Evolutionary conservation across 2,888 invertebrate genomes (phyloP).

Genomic region (Lysandra bellargus): DNA sequence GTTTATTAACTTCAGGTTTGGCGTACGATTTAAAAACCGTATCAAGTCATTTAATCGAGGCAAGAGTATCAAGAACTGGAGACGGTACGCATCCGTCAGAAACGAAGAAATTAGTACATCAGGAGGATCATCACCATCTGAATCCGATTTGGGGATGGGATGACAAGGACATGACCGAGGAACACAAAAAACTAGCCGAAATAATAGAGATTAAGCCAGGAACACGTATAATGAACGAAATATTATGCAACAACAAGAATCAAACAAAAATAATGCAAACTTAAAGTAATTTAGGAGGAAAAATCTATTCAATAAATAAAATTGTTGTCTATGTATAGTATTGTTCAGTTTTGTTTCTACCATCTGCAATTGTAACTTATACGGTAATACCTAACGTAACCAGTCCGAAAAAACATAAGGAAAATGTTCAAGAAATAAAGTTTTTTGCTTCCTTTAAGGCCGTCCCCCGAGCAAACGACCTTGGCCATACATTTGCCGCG

Average conservation of each 20-base stretch:
- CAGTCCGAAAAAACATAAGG: too few relatives aligned
- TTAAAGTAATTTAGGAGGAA: background rate
- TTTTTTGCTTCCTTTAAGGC: too few relatives aligned
- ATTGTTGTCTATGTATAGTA: background rate
- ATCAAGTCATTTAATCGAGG: slow-evolving; percentile 84
- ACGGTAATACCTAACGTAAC: too few relatives aligned
- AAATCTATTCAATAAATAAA: background rate
- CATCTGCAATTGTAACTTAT: too few relatives aligned
- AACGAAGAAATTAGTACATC: slow-evolving; percentile 38
- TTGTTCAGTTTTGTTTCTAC: background rate
- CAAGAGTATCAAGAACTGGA: slow-evolving; percentile 86
- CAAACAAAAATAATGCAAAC: background rate
- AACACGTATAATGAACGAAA: background rate
- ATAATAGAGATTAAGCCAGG: slow-evolving; percentile 46
- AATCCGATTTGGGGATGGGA: slow-evolving; percentile 91
- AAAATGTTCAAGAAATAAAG: too few relatives aligned
- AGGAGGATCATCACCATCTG: slow-evolving; percentile 65
- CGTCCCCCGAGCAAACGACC: too few relatives aligned
- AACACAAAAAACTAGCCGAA: slow-evolving; percentile 81
- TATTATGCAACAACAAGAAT: background rate
- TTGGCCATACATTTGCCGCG: too few relatives aligned
- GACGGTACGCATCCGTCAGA: slow-evolving; percentile 82
- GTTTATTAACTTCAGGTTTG: slow-evolving; percentile 79
- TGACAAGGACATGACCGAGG: slow-evolving; percentile 86
- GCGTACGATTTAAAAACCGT: slow-evolving; percentile 93